Conservation (phyloP, 2,797 vertebrate genomes). For the Alectoris magna region DNA sequence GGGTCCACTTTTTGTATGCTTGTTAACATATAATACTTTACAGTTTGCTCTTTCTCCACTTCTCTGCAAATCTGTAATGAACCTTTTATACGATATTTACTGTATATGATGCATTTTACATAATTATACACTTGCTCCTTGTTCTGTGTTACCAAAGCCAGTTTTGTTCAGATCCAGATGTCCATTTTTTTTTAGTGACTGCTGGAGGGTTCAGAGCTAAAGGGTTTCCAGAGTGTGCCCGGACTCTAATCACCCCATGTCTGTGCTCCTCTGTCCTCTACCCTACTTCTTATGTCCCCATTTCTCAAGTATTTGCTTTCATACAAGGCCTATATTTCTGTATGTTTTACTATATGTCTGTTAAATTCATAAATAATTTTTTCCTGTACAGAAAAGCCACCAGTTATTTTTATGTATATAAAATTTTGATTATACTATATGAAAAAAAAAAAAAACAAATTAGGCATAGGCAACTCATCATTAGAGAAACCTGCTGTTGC, state of each 20-base stretch:
- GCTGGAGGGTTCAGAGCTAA: background rate
- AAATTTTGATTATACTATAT: accelerated
- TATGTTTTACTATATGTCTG: background rate
- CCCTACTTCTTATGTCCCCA: background rate
- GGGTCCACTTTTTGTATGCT: background rate
- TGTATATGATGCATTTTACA: background rate
- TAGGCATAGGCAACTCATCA: background rate
- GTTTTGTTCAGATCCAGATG: background rate
- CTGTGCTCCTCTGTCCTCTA: background rate
- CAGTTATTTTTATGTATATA: background rate
- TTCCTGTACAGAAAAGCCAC: background rate
- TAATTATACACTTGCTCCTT: background rate
- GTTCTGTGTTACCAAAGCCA: background rate
- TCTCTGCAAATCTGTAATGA: background rate
- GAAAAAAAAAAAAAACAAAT: background rate
- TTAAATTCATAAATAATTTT: background rate
- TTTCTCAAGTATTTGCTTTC: background rate
- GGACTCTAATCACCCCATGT: accelerated
- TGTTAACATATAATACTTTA: background rate
- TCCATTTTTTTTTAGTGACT: background rate
- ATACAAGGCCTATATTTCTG: background rate
- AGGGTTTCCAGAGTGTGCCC: background rate
- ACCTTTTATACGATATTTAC: background rate
- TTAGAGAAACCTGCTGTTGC: background rate
- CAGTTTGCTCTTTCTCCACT: background rate